Conservation (phyloP, 2,113 vertebrate genomes). For the Elachura formosa region DNA sequence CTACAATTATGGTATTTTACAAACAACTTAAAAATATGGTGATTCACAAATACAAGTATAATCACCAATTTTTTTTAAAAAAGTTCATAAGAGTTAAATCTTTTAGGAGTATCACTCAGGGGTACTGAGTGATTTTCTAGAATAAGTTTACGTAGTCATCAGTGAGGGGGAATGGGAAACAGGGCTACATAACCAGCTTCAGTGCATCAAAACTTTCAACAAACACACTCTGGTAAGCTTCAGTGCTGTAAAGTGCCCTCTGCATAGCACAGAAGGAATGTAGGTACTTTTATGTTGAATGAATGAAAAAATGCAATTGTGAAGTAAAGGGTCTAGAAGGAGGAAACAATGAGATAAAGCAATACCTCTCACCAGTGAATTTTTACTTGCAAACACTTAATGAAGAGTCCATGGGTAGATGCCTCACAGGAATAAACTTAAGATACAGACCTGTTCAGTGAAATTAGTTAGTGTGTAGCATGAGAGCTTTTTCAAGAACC, state of each 20-base stretch:
- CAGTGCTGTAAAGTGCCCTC: neutral
- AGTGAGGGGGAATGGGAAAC: neutral
- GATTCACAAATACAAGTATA: neutral
- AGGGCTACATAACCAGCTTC: neutral
- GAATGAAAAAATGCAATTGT: neutral
- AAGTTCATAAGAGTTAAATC: neutral
- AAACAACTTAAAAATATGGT: neutral
- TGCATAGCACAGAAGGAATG: neutral
- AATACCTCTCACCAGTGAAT: neutral
- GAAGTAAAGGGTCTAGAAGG: neutral
- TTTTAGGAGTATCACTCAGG: neutral
- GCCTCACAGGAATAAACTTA: neutral
- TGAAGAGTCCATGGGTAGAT: neutral
- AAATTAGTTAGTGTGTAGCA: neutral
- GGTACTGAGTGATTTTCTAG: neutral
- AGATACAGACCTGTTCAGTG: neutral
- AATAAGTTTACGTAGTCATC: neutral
- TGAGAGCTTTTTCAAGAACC: neutral
- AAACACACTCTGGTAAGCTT: neutral
- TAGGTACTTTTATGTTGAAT: neutral
- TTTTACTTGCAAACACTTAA: neutral
- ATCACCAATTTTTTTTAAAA: neutral
- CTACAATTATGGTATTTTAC: neutral
- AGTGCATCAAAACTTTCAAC: neutral
- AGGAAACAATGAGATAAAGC: neutral